These are phyloP conservation scores for Lathronympha strigana DNA, from an alignment of 2,888 invertebrate species.

Conservation along the genomic window DNA sequence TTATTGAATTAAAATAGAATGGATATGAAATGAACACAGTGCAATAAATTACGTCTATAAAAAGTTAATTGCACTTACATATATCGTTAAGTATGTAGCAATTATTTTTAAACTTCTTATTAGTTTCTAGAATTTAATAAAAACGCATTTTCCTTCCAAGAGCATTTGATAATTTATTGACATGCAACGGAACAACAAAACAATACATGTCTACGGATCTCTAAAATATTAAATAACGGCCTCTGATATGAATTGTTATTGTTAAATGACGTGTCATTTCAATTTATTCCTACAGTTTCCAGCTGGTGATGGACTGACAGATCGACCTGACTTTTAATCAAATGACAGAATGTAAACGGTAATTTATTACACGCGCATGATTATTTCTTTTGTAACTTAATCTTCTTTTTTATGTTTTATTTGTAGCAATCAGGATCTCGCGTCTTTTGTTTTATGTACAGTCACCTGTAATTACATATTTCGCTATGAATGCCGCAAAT, in stretches of 20 bases:
- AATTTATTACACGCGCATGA: constrained; percentile 23
- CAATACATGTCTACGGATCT: constrained; percentile 12
- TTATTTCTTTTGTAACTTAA: constrained; percentile 8
- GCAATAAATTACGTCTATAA: no score
- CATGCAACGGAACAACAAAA: not conserved
- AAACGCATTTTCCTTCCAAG: no score
- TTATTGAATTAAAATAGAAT: no score
- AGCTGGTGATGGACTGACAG: constrained; percentile 16
- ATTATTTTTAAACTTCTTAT: no score
- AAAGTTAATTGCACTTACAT: no score
- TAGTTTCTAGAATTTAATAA: no score
- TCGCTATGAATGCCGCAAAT: no score
- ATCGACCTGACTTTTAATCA: constrained; percentile 25
- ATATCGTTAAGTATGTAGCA: no score
- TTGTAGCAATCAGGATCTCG: not conserved
- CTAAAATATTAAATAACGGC: constrained; percentile 42
- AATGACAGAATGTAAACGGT: constrained; percentile 19
- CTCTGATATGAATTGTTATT: constrained; percentile 51
- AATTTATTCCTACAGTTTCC: constrained; percentile 44
- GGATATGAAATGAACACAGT: no score
- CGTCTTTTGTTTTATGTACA: not conserved
- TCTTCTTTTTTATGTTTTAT: not conserved
- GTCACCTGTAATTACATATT: no score
- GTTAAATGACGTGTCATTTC: constrained; percentile 51
- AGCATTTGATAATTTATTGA: not conserved